phyloP scores from a whole-genome alignment of 2,113 vertebrate genomes.

The Nerophis ophidion region DNA sequence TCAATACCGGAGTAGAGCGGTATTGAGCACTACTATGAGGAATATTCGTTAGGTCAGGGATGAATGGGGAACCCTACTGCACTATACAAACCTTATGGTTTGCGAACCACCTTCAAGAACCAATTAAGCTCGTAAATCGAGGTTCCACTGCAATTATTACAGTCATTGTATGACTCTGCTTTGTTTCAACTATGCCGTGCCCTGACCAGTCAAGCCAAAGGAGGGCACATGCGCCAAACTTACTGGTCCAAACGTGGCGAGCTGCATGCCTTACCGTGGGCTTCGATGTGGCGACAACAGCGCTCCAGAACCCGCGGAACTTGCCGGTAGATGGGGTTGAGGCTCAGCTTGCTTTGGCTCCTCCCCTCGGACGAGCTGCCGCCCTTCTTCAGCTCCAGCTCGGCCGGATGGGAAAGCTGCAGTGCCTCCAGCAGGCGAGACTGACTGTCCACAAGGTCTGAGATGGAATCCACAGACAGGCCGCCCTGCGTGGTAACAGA shows the following conservation, averaged over 20 bases:
- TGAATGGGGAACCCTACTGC: too few relatives aligned
- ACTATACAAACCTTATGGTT: too few relatives aligned
- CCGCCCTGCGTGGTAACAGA: conserved; percentile 71
- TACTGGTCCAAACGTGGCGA: neutral
- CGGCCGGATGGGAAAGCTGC: conserved; percentile 83
- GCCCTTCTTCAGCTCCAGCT: conserved; percentile 74
- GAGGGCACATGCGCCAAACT: too few relatives aligned
- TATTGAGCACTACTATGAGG: too few relatives aligned
- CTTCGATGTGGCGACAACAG: conserved; percentile 85
- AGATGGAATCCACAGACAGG: conserved; percentile 84
- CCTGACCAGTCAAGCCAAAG: too few relatives aligned
- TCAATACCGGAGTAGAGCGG: too few relatives aligned
- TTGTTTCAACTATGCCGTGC: too few relatives aligned
- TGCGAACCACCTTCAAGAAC: too few relatives aligned
- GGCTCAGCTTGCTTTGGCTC: conserved; percentile 74
- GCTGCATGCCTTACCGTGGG: conserved; percentile 65
- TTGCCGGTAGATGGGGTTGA: conserved; percentile 87
- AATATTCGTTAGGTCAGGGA: too few relatives aligned
- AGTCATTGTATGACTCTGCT: too few relatives aligned
- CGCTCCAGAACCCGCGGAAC: conserved; percentile 85
- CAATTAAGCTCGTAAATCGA: too few relatives aligned
- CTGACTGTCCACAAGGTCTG: conserved; percentile 80
- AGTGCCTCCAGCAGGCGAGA: conserved; percentile 85
- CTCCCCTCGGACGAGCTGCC: conserved; percentile 49
- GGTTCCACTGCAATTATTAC: too few relatives aligned